These are phyloP conservation scores for Melitaea cinxia DNA, from an alignment of 1,140 invertebrate genomes.

Conservation along the genomic window DNA sequence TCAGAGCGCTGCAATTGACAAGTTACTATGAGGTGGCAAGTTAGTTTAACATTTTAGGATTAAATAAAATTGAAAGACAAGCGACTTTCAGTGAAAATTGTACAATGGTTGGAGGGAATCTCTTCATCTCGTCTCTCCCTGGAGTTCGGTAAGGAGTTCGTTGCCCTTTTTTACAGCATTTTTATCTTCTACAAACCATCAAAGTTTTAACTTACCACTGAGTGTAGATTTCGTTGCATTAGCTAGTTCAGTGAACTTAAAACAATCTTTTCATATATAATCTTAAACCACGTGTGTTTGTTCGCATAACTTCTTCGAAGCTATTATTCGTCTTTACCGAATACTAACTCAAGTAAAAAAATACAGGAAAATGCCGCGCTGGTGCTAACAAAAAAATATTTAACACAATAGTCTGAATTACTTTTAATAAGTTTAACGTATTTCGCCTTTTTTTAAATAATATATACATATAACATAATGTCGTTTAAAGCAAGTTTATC, in stretches of 20 bases:
- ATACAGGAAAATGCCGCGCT: no score
- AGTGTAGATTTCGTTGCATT: background rate
- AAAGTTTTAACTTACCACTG: background rate
- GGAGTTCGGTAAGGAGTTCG: conserved; percentile 1
- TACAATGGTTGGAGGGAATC: background rate
- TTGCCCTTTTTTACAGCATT: background rate
- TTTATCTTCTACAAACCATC: background rate
- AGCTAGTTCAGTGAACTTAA: conserved; percentile 10
- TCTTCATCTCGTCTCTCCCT: conserved; percentile 2
- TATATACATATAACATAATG: background rate
- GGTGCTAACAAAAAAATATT: no score
- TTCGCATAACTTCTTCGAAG: no score
- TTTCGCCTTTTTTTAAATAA: no score
- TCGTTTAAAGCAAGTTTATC: background rate
- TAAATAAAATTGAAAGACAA: conserved; percentile 5
- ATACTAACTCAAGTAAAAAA: no score
- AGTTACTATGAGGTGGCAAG: conserved; percentile 6
- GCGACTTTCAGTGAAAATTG: background rate
- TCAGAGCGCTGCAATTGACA: conserved; percentile 21
- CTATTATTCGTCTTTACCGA: no score
- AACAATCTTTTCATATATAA: background rate
- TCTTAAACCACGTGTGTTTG: background rate
- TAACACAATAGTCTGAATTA: no score
- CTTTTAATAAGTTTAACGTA: no score
- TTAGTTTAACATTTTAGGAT: conserved; percentile 12